phyloP scores from a whole-genome alignment of 2,888 invertebrate species.

The Chrysomela aeneicollis region DNA sequence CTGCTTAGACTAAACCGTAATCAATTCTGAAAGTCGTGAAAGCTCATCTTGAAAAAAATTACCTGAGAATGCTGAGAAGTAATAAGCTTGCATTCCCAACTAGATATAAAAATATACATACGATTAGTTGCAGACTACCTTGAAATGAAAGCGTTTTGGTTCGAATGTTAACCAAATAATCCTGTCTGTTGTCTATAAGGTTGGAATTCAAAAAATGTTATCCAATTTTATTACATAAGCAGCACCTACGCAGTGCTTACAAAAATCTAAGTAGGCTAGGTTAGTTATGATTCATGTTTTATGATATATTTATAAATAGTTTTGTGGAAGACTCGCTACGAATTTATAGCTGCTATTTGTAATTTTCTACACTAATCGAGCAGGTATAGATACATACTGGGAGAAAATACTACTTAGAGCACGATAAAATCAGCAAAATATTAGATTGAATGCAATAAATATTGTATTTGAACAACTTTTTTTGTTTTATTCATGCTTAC shows the following conservation, averaged over 20 bases:
- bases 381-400: background rate
- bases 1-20: background rate
- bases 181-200: background rate
- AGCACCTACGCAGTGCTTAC: background rate
- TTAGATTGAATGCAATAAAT: too few species aligned
- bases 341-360: background rate
- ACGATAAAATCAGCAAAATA: too few species aligned
- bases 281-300: conserved; percentile 12
- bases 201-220: conserved; percentile 10
- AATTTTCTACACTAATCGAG: background rate
- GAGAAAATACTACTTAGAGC: too few species aligned
- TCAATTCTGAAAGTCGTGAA: background rate
- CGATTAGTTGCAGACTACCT: background rate
- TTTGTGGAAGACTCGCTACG: background rate
- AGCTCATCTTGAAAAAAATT: too few species aligned
- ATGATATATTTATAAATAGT: conserved; percentile 8
- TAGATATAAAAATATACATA: too few species aligned
- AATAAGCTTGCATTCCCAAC: too few species aligned
- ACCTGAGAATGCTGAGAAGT: too few species aligned
- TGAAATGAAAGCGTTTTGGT: background rate
- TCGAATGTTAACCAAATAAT: background rate
- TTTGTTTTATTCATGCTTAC: too few species aligned
- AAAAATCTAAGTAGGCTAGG: conserved; percentile 13
- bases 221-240: conserved; percentile 4
- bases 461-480: too few species aligned